A percentile compares a stretch with the other conserved stretches of the same genome.
Conservation (phyloP, 1,140 invertebrate genomes). For the Halictus rubicundus region DNA sequence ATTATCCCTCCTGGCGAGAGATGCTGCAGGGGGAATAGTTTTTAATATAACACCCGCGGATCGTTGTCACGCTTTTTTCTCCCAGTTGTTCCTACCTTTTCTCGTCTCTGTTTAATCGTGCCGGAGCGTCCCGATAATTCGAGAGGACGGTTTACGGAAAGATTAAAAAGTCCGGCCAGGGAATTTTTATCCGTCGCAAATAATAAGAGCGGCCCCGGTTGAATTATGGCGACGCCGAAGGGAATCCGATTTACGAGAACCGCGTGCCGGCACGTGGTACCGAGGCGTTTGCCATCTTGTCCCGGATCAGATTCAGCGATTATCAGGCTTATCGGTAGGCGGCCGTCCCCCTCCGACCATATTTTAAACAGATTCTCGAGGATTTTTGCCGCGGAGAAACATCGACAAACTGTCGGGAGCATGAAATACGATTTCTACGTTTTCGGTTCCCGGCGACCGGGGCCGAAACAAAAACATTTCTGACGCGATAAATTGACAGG, state of each 20-base stretch:
- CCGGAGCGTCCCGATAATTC: neutral
- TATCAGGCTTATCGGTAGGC: no score
- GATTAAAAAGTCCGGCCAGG: neutral
- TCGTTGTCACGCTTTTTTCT: constrained; percentile 1
- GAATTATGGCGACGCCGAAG: neutral
- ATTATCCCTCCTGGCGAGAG: constrained; percentile 9
- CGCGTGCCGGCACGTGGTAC: no score
- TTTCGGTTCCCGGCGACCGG: no score
- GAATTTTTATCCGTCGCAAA: neutral
- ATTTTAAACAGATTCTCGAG: no score
- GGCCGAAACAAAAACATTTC: no score
- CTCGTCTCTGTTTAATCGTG: no score
- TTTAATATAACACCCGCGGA: constrained; percentile 33
- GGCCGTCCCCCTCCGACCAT: no score
- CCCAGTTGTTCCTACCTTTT: no score
- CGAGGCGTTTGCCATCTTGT: neutral
- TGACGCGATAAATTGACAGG: no score
- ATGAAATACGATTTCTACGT: no score
- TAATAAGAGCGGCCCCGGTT: neutral
- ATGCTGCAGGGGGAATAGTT: constrained; percentile 31
- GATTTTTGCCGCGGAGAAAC: no score
- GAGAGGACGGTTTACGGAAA: neutral
- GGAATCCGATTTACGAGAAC: neutral
- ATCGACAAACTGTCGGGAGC: no score
- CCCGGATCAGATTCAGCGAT: neutral